Evolutionary conservation across 2,113 vertebrate species (phyloP), one percentile per base, ranked within the genome.

Genomic region (Sinocyclocheilus grahami): DNA sequence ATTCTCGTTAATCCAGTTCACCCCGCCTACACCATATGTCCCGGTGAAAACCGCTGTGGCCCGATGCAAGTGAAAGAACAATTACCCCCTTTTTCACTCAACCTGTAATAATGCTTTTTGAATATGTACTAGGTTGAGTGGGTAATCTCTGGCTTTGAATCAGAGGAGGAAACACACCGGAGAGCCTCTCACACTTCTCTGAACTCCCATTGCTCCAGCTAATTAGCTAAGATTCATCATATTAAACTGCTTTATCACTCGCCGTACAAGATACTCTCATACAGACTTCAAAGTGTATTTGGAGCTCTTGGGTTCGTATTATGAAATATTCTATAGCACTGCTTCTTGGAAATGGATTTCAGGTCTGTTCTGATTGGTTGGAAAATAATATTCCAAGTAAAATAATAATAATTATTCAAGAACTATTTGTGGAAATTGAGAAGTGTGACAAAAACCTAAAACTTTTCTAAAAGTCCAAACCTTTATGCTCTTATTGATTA

Each of bases 51-150:
- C 65, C 24, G 24, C 14, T 82, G 10, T 11, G 62, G 65, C 88
- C 82, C 87, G 72, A 87, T 27, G 85, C 91, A 92, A 89, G 91
- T 93, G 87, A 85, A 90, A 90, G 27, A 91, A 72, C 89, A 90
- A 92, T 92, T 89, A 91, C 63, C 77, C 72, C 16, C 84, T 20
- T 71, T 37, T 53, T 65, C 78, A 67, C 85, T 78, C 18, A 82
- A 58, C 30, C 24, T 67, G 55, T 71, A 10, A 55, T 42, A 42
- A 51, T 76, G 27, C 69, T 84, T 86, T n/a, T 30, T 48, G 58
- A 77, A 82, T 82, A 77, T 87, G 81, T 82, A 77, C 27, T 63
- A 42, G 51, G 24, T 16, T 81, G 60, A 62, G 37, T 55, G 60
- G 53, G 85, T 30, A 84, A 88, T 39, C 71, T 84, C 39, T 85